phyloP scores from a whole-genome alignment of 2,888 invertebrate species.

The Amphipyra berbera region DNA sequence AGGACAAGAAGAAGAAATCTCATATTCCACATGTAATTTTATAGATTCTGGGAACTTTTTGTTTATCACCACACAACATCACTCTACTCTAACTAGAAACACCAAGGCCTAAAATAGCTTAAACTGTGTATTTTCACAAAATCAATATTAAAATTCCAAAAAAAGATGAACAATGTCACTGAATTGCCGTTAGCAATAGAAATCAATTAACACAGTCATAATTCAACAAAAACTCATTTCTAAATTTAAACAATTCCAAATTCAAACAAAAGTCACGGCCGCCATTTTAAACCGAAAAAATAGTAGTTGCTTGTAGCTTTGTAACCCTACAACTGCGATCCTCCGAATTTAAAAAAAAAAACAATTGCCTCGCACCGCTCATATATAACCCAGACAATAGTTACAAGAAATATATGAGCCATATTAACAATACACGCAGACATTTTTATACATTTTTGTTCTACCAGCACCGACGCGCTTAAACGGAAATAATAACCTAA shows the following conservation, averaged over 20 bases:
- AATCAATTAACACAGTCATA: slow-evolving; percentile 52
- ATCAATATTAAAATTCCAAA: slow-evolving; percentile 5
- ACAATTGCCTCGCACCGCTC: slow-evolving; percentile 58
- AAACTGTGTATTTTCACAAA: not conserved
- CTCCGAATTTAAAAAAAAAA: slow-evolving; percentile 57
- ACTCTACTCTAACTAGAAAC: not conserved
- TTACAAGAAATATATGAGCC: slow-evolving; percentile 67
- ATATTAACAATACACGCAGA: slow-evolving; percentile 68
- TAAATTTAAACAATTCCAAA: slow-evolving; percentile 55
- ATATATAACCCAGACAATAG: slow-evolving; percentile 68
- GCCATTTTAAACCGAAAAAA: slow-evolving; percentile 46
- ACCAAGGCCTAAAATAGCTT: no score
- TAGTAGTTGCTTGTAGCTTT: slow-evolving; percentile 49
- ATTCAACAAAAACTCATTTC: slow-evolving; percentile 56
- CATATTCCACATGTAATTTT: no score
- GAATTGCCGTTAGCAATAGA: slow-evolving; percentile 25
- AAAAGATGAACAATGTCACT: slow-evolving; percentile 15
- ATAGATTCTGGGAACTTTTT: no score
- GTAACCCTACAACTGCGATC: slow-evolving; percentile 45
- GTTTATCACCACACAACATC: no score
- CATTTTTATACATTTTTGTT: slow-evolving; percentile 65
- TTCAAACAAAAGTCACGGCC: slow-evolving; percentile 50
- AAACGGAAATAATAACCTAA: slow-evolving; percentile 76
- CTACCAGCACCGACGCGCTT: slow-evolving; percentile 59
- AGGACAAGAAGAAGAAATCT: no score